phyloP scores from a whole-genome alignment of 1,140 invertebrate species.

The Anadara kagoshimensis region DNA sequence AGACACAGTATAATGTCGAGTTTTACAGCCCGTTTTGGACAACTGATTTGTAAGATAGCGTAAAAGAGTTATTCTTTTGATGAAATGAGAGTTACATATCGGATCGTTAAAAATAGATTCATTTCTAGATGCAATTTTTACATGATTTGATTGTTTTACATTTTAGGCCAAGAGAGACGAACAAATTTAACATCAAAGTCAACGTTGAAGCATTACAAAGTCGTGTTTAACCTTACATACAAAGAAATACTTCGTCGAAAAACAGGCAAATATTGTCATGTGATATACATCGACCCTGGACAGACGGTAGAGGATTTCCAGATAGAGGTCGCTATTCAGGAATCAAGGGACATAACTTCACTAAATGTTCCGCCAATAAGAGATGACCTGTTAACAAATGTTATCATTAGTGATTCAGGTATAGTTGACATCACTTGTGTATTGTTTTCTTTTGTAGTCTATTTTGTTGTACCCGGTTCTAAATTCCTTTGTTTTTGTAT shows the following conservation, averaged over 20 bases:
- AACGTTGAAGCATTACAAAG: conserved; percentile 52
- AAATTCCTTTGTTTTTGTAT: too few species aligned
- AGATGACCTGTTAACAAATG: conserved; percentile 19
- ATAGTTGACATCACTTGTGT: too few species aligned
- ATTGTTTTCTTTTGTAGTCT: too few species aligned
- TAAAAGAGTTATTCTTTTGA: too few species aligned
- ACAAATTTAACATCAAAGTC: conserved; percentile 62
- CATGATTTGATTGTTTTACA: too few species aligned
- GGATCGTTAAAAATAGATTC: too few species aligned
- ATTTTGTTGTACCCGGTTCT: too few species aligned
- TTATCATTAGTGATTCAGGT: neutral
- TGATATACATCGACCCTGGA: conserved; percentile 55
- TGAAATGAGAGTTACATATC: too few species aligned
- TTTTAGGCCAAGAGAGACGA: conserved; percentile 55
- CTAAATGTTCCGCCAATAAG: conserved; percentile 40
- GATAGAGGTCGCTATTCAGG: conserved; percentile 40
- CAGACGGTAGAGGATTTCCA: conserved; percentile 53
- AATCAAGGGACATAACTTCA: conserved; percentile 42
- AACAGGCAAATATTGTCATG: conserved; percentile 49
- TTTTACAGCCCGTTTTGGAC: too few species aligned
- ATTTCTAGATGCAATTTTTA: too few species aligned
- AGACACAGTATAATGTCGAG: too few species aligned
- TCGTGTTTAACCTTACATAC: conserved; percentile 61
- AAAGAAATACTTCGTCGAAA: conserved; percentile 49
- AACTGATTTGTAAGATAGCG: too few species aligned